Conservation (phyloP, 2,797 vertebrate genomes). For the Scleropages formosus region DNA sequence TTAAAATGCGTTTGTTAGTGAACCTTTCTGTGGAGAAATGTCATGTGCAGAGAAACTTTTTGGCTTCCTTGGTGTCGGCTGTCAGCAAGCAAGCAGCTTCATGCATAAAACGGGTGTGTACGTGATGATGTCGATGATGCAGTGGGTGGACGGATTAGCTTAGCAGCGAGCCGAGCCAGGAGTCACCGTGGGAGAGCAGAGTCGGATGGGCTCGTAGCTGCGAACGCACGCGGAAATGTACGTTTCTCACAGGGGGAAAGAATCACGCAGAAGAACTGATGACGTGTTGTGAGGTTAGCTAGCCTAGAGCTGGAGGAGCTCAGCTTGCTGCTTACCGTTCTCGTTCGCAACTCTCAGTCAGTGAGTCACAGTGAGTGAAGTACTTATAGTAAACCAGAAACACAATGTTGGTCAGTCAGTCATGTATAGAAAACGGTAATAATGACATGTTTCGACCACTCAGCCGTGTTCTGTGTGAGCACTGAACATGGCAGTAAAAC, state of each 20-base stretch:
- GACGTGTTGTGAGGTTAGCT: not conserved
- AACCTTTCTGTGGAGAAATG: not conserved
- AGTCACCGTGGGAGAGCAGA: not conserved
- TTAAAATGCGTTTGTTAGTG: not conserved
- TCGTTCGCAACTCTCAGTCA: too few species aligned
- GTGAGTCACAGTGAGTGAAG: too few species aligned
- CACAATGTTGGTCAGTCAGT: too few species aligned
- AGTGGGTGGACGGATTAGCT: conserved; percentile 2
- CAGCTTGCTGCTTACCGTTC: not conserved
- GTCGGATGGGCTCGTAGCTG: not conserved
- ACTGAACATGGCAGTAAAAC: too few species aligned
- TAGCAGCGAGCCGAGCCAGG: conserved; percentile 14
- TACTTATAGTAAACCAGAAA: too few species aligned
- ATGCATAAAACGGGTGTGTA: too few species aligned
- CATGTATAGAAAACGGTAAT: too few species aligned
- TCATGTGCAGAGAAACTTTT: not conserved
- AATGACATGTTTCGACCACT: too few species aligned
- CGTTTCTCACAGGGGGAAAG: not conserved
- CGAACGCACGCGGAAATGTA: not conserved
- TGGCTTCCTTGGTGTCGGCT: not conserved
- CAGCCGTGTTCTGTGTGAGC: too few species aligned
- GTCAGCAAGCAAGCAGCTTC: not conserved
- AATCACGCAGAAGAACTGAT: too few species aligned
- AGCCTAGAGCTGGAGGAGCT: not conserved
- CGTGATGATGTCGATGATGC: not conserved